These are phyloP conservation scores for Helogale parvula DNA, from an alignment of 2,113 vertebrate species.

Conservation along the genomic window DNA sequence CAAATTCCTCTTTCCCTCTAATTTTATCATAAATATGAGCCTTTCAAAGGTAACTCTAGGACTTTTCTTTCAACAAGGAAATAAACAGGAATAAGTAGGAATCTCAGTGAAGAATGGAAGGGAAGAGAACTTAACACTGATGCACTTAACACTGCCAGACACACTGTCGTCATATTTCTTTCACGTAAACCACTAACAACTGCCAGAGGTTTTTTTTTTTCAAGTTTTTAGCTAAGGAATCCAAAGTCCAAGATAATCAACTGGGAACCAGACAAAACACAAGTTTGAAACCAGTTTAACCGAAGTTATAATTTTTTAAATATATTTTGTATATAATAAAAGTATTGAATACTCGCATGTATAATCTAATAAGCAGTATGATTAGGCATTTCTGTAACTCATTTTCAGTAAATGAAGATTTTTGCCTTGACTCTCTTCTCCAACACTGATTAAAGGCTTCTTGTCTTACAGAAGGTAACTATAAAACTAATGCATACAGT, in stretches of 20 bases:
- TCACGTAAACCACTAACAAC: neutral
- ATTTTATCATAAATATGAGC: neutral
- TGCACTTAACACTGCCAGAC: neutral
- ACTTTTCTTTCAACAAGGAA: neutral
- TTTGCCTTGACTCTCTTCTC: conserved; percentile 18
- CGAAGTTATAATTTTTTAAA: neutral
- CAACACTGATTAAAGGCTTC: conserved; percentile 10
- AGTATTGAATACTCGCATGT: neutral
- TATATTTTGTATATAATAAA: neutral
- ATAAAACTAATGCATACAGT: neutral
- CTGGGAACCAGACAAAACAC: neutral
- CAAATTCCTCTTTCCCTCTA: neutral
- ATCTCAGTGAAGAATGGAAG: neutral
- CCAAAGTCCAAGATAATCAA: neutral
- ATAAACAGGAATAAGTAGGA: neutral
- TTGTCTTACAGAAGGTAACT: neutral
- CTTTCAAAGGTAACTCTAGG: conserved; percentile 25
- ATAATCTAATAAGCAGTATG: conserved; percentile 13
- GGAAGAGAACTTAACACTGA: neutral
- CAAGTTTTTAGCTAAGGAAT: neutral
- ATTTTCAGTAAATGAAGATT: conserved; percentile 21
- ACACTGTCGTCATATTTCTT: neutral
- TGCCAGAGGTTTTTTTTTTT: neutral
- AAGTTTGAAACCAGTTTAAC: neutral
- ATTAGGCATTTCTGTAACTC: neutral